Conservation (phyloP, 2,888 invertebrate genomes). For the Ochropleura leucogaster region DNA sequence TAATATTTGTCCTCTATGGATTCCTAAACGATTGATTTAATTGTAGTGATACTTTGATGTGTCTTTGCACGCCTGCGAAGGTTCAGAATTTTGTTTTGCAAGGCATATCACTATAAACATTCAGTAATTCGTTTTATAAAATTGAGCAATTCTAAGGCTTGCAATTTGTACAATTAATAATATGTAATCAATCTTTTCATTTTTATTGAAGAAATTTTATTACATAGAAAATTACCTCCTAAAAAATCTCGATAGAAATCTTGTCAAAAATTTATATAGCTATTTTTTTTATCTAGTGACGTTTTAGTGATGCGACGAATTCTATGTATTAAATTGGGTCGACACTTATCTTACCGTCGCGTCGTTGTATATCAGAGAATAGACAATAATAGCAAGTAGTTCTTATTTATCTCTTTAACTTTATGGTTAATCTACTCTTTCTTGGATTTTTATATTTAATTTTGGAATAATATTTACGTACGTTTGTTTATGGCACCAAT, state of each 20-base stretch:
- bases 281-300: not conserved
- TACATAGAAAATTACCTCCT: not conserved
- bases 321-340: conserved; percentile 34
- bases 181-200: not conserved
- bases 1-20: not conserved
- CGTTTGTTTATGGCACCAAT: not conserved
- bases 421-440: conserved; percentile 50
- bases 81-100: not conserved
- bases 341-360: conserved; percentile 13
- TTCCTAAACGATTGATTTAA: not conserved
- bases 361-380: conserved; percentile 70
- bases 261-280: not conserved
- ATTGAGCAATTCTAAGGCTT: not conserved
- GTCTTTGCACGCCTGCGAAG: not conserved
- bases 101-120: too few species aligned
- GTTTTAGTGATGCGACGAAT: not conserved
- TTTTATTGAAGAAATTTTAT: not conserved
- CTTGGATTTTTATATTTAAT: conserved; percentile 1
- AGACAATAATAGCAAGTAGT: conserved; percentile 76
- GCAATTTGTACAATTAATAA: not conserved
- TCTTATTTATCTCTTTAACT: conserved; percentile 41
- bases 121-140: not conserved
- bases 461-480: not conserved
- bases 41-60: not conserved
- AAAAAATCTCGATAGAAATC: not conserved